A percentile compares a stretch with the other conserved stretches of the same genome.
phyloP scores from a whole-genome alignment of 1,140 invertebrate genomes.

The Pemphigus obesinymphae region DNA sequence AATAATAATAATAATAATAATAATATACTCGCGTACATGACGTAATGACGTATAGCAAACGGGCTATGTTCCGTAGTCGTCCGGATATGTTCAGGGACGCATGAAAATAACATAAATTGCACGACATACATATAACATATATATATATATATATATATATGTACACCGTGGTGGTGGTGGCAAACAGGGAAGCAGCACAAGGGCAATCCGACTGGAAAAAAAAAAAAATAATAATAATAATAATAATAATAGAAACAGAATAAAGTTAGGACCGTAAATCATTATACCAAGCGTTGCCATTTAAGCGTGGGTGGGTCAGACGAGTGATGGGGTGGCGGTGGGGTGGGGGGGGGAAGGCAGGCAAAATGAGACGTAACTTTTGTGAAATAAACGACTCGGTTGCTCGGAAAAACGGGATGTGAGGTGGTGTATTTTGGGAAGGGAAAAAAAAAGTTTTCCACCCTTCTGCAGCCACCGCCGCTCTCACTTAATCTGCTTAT shows the following conservation, averaged over 20 bases:
- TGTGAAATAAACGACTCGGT: constrained; percentile 10
- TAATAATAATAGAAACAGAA: background rate
- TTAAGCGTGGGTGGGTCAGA: background rate
- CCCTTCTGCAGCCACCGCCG: background rate
- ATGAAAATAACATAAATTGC: constrained; percentile 22
- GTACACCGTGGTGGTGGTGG: background rate
- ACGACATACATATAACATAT: background rate
- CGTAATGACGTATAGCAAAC: background rate
- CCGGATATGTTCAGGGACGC: constrained; percentile 8
- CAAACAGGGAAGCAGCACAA: background rate
- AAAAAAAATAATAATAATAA: background rate
- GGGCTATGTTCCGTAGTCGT: background rate
- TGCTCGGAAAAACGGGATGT: constrained; percentile 7
- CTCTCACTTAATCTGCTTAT: constrained; percentile 14
- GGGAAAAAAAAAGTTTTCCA: background rate
- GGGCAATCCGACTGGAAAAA: constrained; percentile 11
- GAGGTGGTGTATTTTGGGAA: background rate
- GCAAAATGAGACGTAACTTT: constrained; percentile 16
- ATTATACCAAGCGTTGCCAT: constrained; percentile 8
- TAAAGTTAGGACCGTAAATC: constrained; percentile 26
- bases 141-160: background rate
- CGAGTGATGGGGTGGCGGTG: no score
- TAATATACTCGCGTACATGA: background rate
- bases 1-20: background rate
- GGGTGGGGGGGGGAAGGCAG: background rate